These are phyloP conservation scores for Drosophila prostipennis DNA, from an alignment of 2,888 invertebrate genomes.

Conservation along the genomic window DNA sequence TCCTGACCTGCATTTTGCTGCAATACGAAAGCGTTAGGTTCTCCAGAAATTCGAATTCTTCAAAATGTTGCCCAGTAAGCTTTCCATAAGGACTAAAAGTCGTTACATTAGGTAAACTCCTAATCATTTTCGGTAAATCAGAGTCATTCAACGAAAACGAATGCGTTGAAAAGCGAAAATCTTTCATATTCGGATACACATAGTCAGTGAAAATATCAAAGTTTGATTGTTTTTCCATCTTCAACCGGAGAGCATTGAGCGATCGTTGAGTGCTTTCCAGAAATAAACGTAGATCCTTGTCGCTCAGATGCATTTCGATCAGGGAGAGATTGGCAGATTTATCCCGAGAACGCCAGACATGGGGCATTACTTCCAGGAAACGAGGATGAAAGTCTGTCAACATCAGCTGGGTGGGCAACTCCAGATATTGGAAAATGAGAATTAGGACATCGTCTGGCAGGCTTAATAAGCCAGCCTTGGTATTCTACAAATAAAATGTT, in stretches of 20 bases:
- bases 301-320: conserved; percentile 28
- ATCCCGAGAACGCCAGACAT: conserved; percentile 49
- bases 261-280: conserved; percentile 36
- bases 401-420: conserved; percentile 35
- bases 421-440: conserved; percentile 47
- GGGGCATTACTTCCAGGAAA: conserved; percentile 48
- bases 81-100: conserved; percentile 62
- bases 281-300: conserved; percentile 33
- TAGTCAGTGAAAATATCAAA: conserved; percentile 28
- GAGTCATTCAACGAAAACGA: conserved; percentile 36
- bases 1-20: conserved; percentile 17
- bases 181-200: conserved; percentile 48
- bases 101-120: conserved; percentile 56
- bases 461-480: conserved; percentile 28
- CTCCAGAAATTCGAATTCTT: conserved; percentile 42
- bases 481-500: conserved; percentile 13
- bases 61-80: conserved; percentile 51
- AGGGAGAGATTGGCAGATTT: conserved; percentile 41
- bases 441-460: conserved; percentile 53
- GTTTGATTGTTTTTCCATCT: conserved; percentile 32
- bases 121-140: conserved; percentile 38
- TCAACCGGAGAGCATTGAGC: conserved; percentile 36
- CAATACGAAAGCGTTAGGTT: conserved; percentile 57
- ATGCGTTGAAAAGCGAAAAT: conserved; percentile 57
- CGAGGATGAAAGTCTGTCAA: conserved; percentile 44